Evolutionary conservation across 2,113 vertebrate species (phyloP).

Genomic region (Misgurnus mizolepis): DNA sequence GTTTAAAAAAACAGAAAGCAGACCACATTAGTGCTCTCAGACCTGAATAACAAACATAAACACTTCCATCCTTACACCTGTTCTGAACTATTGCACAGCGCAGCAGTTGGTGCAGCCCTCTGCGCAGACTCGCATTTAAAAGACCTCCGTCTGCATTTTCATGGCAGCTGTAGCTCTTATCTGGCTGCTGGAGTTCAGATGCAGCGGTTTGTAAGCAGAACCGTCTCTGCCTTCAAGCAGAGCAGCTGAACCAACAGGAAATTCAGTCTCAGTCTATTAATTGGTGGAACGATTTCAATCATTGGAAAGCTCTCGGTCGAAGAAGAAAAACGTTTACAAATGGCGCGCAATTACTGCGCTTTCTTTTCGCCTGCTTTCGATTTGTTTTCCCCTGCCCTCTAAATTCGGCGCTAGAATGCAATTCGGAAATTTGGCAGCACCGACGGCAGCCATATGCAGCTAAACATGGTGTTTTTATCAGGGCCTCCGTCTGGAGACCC

Average conservation of each 20-base stretch:
- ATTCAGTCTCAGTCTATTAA: conserved; percentile 62
- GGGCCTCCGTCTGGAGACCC: conserved; percentile 68
- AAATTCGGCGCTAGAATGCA: conserved; percentile 55
- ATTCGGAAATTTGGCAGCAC: conserved; percentile 32
- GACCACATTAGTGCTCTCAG: conserved; percentile 11
- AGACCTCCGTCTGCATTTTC: conserved; percentile 53
- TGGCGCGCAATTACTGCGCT: conserved; percentile 55
- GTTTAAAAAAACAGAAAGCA: conserved; percentile 11
- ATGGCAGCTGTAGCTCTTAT: conserved; percentile 48
- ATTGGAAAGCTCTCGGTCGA: conserved; percentile 57
- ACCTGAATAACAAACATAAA: conserved; percentile 17
- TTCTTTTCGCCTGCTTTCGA: conserved; percentile 49
- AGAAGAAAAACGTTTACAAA: conserved; percentile 66
- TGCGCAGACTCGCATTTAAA: conserved; percentile 59
- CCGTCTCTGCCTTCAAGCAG: conserved; percentile 56
- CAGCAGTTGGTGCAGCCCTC: conserved; percentile 64
- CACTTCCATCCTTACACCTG: conserved; percentile 54
- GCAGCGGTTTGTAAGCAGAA: conserved; percentile 56
- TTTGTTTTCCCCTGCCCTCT: conserved; percentile 48
- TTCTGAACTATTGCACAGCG: conserved; percentile 39
- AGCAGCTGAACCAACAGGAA: conserved; percentile 76
- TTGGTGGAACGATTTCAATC: conserved; percentile 67
- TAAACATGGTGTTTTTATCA: conserved; percentile 68
- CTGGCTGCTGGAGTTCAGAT: conserved; percentile 56
- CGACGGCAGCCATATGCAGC: conserved; percentile 60